Percentiles rank a stretch among this genome's conserved stretches.
phyloP scores from a whole-genome alignment of 2,888 invertebrate genomes.

The Cenopis cana region DNA sequence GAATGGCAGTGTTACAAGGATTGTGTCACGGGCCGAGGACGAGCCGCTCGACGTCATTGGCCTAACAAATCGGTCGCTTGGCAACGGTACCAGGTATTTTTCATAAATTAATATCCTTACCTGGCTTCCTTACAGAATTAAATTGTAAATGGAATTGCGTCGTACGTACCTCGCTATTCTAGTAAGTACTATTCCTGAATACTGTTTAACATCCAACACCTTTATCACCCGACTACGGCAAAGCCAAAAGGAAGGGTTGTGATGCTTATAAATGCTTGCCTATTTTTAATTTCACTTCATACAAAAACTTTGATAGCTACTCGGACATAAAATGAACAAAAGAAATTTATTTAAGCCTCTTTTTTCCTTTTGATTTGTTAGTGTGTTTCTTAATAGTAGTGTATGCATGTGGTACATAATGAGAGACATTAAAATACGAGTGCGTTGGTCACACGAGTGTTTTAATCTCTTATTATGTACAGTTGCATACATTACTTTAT shows the following conservation, averaged over 20 bases:
- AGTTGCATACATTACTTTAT: too few relatives aligned
- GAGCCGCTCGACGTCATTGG: slow-evolving; percentile 43
- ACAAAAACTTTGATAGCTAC: neutral
- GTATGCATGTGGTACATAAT: too few relatives aligned
- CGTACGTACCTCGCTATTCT: neutral
- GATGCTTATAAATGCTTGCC: too few relatives aligned
- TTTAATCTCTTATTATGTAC: too few relatives aligned
- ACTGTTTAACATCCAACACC: neutral
- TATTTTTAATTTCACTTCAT: neutral
- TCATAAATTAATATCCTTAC: slow-evolving; percentile 33
- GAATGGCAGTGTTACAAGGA: neutral
- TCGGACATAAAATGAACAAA: neutral
- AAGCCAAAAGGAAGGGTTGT: too few relatives aligned
- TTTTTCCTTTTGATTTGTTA: too few relatives aligned
- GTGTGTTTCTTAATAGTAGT: too few relatives aligned
- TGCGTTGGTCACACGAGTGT: too few relatives aligned
- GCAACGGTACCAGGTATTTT: slow-evolving; percentile 40
- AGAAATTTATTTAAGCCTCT: too few relatives aligned
- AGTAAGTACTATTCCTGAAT: neutral
- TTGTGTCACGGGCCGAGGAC: slow-evolving; percentile 9
- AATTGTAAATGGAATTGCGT: neutral
- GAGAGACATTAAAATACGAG: too few relatives aligned
- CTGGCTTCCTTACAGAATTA: neutral
- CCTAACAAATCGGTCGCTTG: slow-evolving; percentile 47
- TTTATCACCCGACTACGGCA: too few relatives aligned